Evolutionary conservation across 1,140 invertebrate species (phyloP).

Genomic region (Bombus confusus): DNA sequence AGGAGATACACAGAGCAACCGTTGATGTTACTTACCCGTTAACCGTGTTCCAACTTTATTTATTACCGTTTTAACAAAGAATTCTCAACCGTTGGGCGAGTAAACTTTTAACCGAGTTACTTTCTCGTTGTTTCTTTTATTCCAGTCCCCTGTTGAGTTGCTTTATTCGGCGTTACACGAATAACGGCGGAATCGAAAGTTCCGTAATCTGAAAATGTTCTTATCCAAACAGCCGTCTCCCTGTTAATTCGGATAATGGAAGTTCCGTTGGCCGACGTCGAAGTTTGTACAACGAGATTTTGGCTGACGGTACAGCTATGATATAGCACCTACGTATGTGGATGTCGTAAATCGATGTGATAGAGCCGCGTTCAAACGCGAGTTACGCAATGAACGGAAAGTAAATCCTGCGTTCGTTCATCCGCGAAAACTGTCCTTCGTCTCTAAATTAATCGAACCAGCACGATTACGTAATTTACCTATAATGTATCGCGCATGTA

Average conservation of each 20-base stretch:
- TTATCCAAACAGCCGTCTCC: neutral
- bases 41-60: no score
- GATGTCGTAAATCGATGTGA: constrained; percentile 6
- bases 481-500: no score
- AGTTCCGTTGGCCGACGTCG: neutral
- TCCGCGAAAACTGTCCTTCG: neutral
- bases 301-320: neutral
- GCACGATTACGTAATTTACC: neutral
- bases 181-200: no score
- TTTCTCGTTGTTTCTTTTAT: neutral
- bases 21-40: no score
- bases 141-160: no score
- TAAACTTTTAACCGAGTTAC: neutral
- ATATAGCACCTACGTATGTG: neutral
- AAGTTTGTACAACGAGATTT: constrained; percentile 11
- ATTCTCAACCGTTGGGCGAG: no score
- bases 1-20: no score
- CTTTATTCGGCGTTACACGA: no score
- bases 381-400: neutral
- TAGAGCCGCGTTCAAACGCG: neutral
- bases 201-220: neutral
- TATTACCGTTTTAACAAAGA: no score
- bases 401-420: neutral
- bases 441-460: neutral
- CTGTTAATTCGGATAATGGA: constrained; percentile 22